Conservation (phyloP, 2,797 vertebrate species). For the Pipistrellus kuhlii region DNA sequence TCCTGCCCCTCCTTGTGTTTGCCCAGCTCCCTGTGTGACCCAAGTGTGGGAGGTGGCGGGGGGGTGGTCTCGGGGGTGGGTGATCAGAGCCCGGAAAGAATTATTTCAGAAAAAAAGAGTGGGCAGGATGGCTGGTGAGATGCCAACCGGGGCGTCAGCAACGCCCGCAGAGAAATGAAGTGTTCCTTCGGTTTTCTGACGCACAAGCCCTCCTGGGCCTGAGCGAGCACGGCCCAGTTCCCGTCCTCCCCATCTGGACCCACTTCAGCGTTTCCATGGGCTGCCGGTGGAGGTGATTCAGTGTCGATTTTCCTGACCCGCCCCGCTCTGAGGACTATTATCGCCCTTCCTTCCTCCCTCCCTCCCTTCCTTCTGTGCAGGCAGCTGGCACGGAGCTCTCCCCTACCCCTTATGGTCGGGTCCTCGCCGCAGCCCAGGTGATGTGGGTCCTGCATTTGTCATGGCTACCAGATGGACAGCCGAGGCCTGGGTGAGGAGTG, state of each 20-base stretch:
- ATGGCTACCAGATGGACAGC: constrained; percentile 47
- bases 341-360: not conserved
- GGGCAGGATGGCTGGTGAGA: constrained; percentile 56
- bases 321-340: not conserved
- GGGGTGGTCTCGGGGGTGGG: not conserved
- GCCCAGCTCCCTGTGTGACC: not conserved
- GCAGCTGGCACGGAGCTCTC: rapidly evolving
- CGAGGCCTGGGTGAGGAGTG: not conserved
- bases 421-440: not conserved
- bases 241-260: constrained; percentile 64
- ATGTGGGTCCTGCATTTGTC: not conserved
- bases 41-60: not conserved
- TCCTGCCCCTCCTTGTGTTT: not conserved
- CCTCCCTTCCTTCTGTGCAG: not conserved
- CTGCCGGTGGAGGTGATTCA: constrained; percentile 19
- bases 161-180: constrained; percentile 65
- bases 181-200: constrained; percentile 70
- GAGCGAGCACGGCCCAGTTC: not conserved
- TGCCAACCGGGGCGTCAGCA: constrained; percentile 56
- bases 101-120: constrained; percentile 69
- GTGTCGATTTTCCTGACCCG: not conserved
- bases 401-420: not conserved
- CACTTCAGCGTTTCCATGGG: constrained; percentile 63
- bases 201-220: constrained; percentile 56
- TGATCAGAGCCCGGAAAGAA: constrained; percentile 52